Base-by-base conservation (phyloP, 2,888 invertebrate species). In the Athalia cordata region DNA sequence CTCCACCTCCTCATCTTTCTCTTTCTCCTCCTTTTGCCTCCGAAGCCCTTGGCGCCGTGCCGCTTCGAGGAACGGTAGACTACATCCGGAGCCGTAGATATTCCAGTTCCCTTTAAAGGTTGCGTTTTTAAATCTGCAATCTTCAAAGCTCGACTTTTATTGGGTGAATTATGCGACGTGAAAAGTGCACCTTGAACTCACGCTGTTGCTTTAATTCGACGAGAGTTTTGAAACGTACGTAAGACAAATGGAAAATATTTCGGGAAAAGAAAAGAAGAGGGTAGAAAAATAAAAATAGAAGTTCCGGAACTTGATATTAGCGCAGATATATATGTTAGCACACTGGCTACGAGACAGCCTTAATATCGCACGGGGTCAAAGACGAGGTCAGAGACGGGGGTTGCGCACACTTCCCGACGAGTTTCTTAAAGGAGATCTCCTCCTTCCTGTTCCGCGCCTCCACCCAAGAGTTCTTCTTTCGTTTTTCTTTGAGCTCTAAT, bases 371-470 rank as follows among this genome's bases (percentile, higher is more conserved):
- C 72, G 72, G 72, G 72, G 68, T 68, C 68, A 68, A 68, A 68
- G 68, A 68, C 68, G 68, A 68, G 72, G 72, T 72, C 72, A 45
- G 59, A 72, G 62, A 75, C 75, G 59, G 55, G 75, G 52, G 15
- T 49, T 52, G 64, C 75, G 75, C 75, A 64, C 75, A 64, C 75
- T 77, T 80, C 78, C 75, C 61, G 77, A 67, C 65, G 77, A 77
- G 78, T 85, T 85, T 74, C 86, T 86, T 85, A 85, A 86, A 85
- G 84, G 81, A 84, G 85, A 85, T 75, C 75, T 75, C 75, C 75
- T 75, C 81, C 81, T 82, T 81, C 80, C 83, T 29, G 29, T 29
- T 29, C 29, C 29, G 0, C 29, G 29, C 29, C 29, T 29, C 79
- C 79, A 81, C 81, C 72, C 80, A 72, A 75, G 77, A 64, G 65